These are phyloP conservation scores for Trematocara variabile DNA, from an alignment of 2,113 vertebrate species.

Conservation along the genomic window DNA sequence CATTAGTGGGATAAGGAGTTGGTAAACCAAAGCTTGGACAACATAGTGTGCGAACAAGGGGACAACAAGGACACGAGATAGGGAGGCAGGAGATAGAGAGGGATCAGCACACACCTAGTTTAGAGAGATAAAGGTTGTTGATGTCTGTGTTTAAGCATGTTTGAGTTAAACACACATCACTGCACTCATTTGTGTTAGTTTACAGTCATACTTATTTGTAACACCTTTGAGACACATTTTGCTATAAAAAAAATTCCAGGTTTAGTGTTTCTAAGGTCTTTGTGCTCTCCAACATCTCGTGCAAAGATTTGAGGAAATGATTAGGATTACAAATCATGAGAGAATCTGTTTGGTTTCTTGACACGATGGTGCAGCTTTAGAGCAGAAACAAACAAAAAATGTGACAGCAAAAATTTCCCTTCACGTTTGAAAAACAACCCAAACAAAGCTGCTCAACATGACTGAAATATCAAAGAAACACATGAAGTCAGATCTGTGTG, in stretches of 20 bases:
- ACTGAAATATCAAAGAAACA: background rate
- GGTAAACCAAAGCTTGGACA: too few species aligned
- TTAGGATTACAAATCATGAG: background rate
- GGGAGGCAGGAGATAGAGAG: too few species aligned
- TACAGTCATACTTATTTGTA: background rate
- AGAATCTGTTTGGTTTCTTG: background rate
- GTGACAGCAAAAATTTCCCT: background rate
- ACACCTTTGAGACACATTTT: background rate
- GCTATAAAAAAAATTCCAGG: background rate
- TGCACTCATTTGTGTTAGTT: background rate
- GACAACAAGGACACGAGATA: too few species aligned
- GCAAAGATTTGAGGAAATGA: background rate
- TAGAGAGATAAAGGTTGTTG: too few species aligned
- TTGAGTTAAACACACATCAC: background rate
- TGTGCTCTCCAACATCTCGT: background rate
- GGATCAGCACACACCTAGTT: too few species aligned
- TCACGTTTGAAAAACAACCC: background rate
- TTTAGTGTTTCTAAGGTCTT: background rate
- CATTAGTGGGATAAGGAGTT: too few species aligned
- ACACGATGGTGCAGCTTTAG: background rate
- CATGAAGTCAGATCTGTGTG: background rate
- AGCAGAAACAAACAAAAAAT: background rate
- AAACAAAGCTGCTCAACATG: background rate
- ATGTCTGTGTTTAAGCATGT: background rate
- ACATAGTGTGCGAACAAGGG: too few species aligned